Evolutionary conservation across 2,797 vertebrate genomes (phyloP).

Genomic region (Gobio occitaniae): DNA sequence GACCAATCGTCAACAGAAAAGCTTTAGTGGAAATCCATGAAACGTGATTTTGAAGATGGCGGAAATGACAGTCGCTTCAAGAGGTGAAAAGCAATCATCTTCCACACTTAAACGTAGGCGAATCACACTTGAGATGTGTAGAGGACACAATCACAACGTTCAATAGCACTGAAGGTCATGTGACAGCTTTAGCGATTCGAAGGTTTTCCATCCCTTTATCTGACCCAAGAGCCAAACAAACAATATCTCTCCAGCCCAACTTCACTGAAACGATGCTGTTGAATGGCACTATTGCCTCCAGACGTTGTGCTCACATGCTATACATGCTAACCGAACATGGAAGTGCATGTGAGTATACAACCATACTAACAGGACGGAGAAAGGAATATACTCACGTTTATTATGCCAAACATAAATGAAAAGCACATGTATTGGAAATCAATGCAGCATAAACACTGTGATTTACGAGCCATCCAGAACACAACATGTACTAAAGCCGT

Average conservation of each 20-base stretch:
- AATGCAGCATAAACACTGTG: background rate
- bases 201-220: slow-evolving; percentile 32
- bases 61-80: slow-evolving; percentile 67
- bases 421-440: slow-evolving; percentile 14
- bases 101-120: slow-evolving; percentile 5
- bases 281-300: background rate
- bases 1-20: background rate
- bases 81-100: slow-evolving; percentile 59
- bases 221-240: slow-evolving; percentile 21
- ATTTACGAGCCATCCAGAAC: slow-evolving; percentile 53
- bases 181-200: slow-evolving; percentile 39
- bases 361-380: slow-evolving; percentile 38
- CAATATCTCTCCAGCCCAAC: no score
- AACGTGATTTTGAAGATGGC: slow-evolving; percentile 65
- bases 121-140: slow-evolving; percentile 49
- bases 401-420: slow-evolving; percentile 53
- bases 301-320: slow-evolving; percentile 39
- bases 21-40: slow-evolving; percentile 39
- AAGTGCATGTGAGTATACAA: slow-evolving; percentile 24
- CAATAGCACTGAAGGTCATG: slow-evolving; percentile 50
- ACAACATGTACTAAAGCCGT: slow-evolving; percentile 58
- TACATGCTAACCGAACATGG: slow-evolving; percentile 37
- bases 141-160: slow-evolving; percentile 51
- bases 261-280: slow-evolving; percentile 5
- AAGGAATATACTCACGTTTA: slow-evolving; percentile 60